Base-by-base conservation (phyloP, 1,140 invertebrate genomes). In the Apis dorsata region DNA sequence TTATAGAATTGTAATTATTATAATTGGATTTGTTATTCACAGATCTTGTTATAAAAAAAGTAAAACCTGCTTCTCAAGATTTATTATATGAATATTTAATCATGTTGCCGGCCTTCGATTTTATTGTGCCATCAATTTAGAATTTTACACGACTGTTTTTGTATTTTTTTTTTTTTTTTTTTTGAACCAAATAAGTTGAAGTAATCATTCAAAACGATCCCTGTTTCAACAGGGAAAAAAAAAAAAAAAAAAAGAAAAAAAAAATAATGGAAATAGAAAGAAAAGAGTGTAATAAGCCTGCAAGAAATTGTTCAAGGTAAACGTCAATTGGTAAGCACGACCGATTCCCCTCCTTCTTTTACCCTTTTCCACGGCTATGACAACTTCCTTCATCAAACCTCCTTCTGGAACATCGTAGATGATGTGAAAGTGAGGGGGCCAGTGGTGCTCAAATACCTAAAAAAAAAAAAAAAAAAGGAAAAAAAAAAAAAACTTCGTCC, bases 251-350 rank as follows among this genome's bases (percentile, higher is more conserved):
- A 84, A 85, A 87, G 65, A 34, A 3, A 34, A 34, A 3, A 44
- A 44, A 5, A 44, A 44, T 44, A 44, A 44, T 44, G 34, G 34
- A 44, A 44, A 44, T 44, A 44, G 34, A 44, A 44, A 44, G 34
- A 74, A 65, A 19, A 15, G 62, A 63, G 15, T 57, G 84, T 62
- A 59, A 83, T 86, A 90, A 71, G 85, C 75, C 71, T 73, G 70
- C 44, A 83, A 76, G 81, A 79, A 86, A 86, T 85, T 74, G 89
- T 80, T 90, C 89, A 89, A 89, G 89, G 90, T 90, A 88, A 88
- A 90, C 89, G 85, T 83, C 84, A 85, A 89, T 81, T 86, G 88
- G 88, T 90, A 71, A 74, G 85, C 86, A 88, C 81, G 86, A 90
- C 88, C 81, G 88, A 87, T 86, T 84, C 83, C 73, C 65, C 81